Conservation (phyloP, 2,113 vertebrate species). For the Tachuris rubrigastra region DNA sequence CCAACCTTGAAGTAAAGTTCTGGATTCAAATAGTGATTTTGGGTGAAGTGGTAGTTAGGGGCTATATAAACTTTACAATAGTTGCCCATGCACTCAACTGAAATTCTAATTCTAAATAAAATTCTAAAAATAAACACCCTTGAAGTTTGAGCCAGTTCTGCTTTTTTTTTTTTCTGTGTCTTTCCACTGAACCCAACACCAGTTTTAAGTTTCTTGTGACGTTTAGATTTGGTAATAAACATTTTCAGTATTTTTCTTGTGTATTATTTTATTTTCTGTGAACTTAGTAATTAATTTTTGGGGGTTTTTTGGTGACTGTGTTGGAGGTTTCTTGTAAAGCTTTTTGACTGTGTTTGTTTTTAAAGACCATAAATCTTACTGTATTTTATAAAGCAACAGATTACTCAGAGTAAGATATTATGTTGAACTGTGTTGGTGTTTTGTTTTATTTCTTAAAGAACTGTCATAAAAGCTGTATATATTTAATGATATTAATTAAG, state of each 20-base stretch:
- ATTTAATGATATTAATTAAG: background rate
- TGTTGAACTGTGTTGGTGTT: background rate
- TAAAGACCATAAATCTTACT: background rate
- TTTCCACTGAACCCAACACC: background rate
- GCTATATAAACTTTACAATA: background rate
- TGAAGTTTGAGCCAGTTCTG: background rate
- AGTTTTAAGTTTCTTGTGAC: background rate
- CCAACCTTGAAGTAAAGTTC: background rate
- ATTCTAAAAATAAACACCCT: background rate
- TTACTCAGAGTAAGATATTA: background rate
- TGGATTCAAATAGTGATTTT: background rate
- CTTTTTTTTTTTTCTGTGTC: background rate
- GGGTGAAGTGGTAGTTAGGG: background rate
- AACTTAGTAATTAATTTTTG: background rate
- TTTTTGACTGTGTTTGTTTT: constrained; percentile 17
- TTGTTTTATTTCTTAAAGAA: constrained; percentile 2
- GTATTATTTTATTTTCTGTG: constrained; percentile 13
- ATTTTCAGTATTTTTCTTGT: background rate
- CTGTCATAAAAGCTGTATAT: background rate
- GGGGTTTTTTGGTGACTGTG: background rate
- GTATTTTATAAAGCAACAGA: background rate
- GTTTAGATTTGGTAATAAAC: background rate
- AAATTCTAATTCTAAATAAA: constrained; percentile 17
- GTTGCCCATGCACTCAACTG: background rate
- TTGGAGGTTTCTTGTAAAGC: constrained; percentile 1